Percentiles rank a stretch among this genome's conserved stretches.
Evolutionary conservation across 92 coral and sea anemone genomes (phyloP).

Genomic region (Pocillopora meandrina): DNA sequence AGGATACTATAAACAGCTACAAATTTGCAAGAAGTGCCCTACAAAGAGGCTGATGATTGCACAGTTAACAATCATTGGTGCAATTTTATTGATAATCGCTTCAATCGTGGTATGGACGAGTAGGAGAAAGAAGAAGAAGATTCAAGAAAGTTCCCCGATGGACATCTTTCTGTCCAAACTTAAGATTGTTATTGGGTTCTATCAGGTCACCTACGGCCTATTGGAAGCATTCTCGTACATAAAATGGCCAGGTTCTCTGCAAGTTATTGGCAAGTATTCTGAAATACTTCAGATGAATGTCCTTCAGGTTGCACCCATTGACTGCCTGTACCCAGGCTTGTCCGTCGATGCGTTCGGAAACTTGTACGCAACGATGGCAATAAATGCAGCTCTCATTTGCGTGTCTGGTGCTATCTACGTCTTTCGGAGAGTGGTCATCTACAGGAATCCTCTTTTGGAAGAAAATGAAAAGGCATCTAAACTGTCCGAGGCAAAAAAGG

Average conservation of each 20-base stretch:
- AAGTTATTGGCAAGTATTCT: slow-evolving; percentile 18
- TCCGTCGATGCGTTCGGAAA: slow-evolving; percentile 17
- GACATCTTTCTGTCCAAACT: slow-evolving; percentile 25
- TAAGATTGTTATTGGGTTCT: slow-evolving; percentile 44
- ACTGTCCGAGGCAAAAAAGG: slow-evolving; percentile 19
- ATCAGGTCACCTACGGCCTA: slow-evolving; percentile 39
- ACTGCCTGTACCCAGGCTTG: neutral
- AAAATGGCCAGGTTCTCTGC: slow-evolving; percentile 34
- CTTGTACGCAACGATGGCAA: slow-evolving; percentile 7
- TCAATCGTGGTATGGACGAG: slow-evolving; percentile 1
- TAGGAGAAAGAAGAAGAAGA: neutral
- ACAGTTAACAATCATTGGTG: neutral
- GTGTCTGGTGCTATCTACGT: neutral
- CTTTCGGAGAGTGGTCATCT: neutral
- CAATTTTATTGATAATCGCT: neutral
- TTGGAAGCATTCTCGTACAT: slow-evolving; percentile 42
- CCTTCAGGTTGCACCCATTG: slow-evolving; percentile 40
- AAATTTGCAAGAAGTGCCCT: slow-evolving; percentile 21
- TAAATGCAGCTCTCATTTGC: slow-evolving; percentile 4
- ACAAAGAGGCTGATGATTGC: slow-evolving; percentile 10
- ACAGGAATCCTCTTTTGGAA: neutral
- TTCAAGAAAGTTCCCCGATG: neutral
- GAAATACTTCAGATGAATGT: slow-evolving; percentile 34
- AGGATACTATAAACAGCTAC: slow-evolving; percentile 25
- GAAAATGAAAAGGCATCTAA: neutral